Base-by-base conservation (phyloP, 2,888 invertebrate genomes). In the Latheticus oryzae region DNA sequence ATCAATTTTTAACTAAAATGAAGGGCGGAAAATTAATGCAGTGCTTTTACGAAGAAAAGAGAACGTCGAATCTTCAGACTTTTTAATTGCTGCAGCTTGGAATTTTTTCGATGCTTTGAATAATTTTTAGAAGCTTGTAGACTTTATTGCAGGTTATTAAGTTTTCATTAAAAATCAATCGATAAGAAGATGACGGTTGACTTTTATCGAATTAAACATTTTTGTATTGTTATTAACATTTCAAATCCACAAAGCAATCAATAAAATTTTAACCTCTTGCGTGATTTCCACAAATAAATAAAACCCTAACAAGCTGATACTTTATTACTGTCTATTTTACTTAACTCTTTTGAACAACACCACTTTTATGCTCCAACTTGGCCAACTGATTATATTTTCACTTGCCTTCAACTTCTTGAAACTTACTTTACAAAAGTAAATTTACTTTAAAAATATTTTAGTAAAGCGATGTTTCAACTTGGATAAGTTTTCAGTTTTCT, bases 91-190 rank as follows among this genome's bases (percentile, higher is more conserved):
- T 38, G 38, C 9, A 21, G 38, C 38, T 33, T 24, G 13, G 47
- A 5, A 47, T 47, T 47, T 47, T 47, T 47, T 35, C 47, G 33
- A 47, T 47, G 47, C 47, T 35, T 33, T 24, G 47, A 47, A 47
- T 47, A 47, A 24, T 47, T 47, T 42, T 21, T 12, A 24, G 33
- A 24, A 12, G 9, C 47, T 24, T 45, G 45, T 45, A 30, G 28
- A 45, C 28, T 16, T 45, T 45, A 45, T 47, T 33, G 47, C 47
- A 47, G 47, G 21, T 24, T 47, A 47, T 47, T 47, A 47, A 45
- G 4, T 47, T 47, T 47, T 47, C 47, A 47, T 47, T 47, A 47
- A 35, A 47, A 24, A 23, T 47, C 47, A 13, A 47, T 47, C 12
- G 8, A 7, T 30, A 8, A 12, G 15, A 7, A 35, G 9, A 17